Evolutionary conservation across 2,888 invertebrate genomes (phyloP).

Genomic region (Nemotelus pantherinus): DNA sequence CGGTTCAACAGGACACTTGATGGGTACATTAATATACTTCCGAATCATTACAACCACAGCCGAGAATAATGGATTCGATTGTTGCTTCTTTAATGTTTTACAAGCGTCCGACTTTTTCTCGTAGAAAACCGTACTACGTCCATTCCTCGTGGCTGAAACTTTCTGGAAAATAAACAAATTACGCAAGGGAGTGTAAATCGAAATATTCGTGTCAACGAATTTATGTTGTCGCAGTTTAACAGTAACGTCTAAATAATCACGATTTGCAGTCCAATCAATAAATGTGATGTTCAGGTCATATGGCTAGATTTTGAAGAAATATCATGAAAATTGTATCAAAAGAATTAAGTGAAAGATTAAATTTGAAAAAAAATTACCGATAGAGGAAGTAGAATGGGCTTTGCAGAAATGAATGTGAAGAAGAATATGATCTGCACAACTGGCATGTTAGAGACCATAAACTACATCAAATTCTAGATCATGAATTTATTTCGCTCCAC

Average conservation of each 20-base stretch:
- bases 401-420: no score
- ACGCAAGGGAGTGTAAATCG: background rate
- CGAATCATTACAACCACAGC: background rate
- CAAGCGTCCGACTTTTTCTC: background rate
- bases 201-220: background rate
- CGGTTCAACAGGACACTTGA: background rate
- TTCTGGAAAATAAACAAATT: background rate
- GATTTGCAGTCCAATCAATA: conserved; percentile 6
- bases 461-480: no score
- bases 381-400: no score
- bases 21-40: background rate
- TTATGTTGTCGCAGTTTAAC: background rate
- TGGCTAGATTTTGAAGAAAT: background rate
- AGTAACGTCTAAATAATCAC: background rate
- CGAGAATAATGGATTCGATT: background rate
- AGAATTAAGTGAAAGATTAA: no score
- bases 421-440: no score
- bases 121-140: background rate
- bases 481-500: no score
- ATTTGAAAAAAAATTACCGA: no score
- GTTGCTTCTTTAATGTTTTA: background rate
- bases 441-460: no score
- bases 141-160: background rate
- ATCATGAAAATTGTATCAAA: no score
- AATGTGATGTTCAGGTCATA: background rate